Base-by-base conservation (phyloP, 2,888 invertebrate species). In the Caenorhabditis sp. region DNA sequence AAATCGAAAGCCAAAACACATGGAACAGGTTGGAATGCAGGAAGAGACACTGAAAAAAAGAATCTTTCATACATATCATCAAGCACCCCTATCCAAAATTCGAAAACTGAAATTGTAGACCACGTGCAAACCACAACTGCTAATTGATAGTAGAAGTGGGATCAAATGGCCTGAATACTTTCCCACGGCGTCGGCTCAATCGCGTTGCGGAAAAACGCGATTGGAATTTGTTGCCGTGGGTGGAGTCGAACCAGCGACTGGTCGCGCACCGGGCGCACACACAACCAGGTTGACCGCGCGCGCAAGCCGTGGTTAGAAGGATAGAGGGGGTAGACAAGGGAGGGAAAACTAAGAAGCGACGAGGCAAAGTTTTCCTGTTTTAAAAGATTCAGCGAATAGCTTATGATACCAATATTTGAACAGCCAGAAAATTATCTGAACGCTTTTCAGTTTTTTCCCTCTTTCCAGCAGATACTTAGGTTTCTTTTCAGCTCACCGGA, bases 1-100 rank as follows among this genome's bases (percentile, higher is more conserved):
- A 88, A 19, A 90, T 73, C 1, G 89, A 84, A 7, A 91, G 64
- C 81, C 88, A 88, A 72, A 91, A 85, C 66, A 88, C 84, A 64
- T 91, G 91, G 63, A 85, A 85, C 22, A 91, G 85, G 44, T 87
- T 86, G 10, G 90, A 83, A 47, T 84, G 83, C 0, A 90, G 81
- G 19, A 91, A 73, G 16, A 88, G 86, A 63, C 91, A 91, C 89
- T 89, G 80, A 41, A 47, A 64, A 64, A 19, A 19, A 6, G 5
- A 44, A 14, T 54, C 22, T 35, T 35, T 6, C 4, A 35, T 35
- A 8, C 8, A 35, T 35, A n/a, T 35, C 31, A 35, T 35, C 14
- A 59, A n/a, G 35, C 1, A 3, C 14, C 8, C 10, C n/a, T 44
- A 4, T 44, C 14, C n/a, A n/a, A n/a, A n/a, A 16, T 44, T 16